Evolutionary conservation across 1,140 invertebrate genomes (phyloP).

Genomic region (Callitettix versicolor): DNA sequence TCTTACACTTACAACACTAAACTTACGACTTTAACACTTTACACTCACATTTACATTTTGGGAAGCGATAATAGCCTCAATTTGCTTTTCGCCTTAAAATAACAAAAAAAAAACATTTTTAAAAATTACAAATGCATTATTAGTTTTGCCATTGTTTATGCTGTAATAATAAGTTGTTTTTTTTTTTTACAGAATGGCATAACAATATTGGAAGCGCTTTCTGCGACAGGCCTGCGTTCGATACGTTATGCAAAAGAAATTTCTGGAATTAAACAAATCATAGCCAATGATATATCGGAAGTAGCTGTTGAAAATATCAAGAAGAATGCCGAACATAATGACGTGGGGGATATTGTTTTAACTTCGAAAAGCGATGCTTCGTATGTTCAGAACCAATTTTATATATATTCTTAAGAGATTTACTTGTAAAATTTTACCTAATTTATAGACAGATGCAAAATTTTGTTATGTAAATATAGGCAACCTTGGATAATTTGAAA

Average conservation of each 20-base stretch:
- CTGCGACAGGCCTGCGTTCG: constrained; percentile 89
- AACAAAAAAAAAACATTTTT: too few relatives aligned
- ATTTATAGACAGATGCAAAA: background rate
- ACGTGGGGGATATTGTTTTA: constrained; percentile 59
- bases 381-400: constrained; percentile 38
- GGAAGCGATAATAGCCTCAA: too few relatives aligned
- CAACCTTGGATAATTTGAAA: constrained; percentile 9
- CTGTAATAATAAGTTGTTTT: too few relatives aligned
- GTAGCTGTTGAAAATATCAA: constrained; percentile 79
- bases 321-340: constrained; percentile 70
- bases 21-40: too few relatives aligned
- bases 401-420: constrained; percentile 2
- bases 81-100: too few relatives aligned
- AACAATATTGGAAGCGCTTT: constrained; percentile 82
- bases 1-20: too few relatives aligned
- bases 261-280: constrained; percentile 62
- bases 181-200: constrained; percentile 43
- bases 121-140: too few relatives aligned
- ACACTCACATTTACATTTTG: too few relatives aligned
- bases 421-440: constrained; percentile 8
- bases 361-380: constrained; percentile 71
- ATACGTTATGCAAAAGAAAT: constrained; percentile 95
- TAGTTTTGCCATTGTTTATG: too few relatives aligned
- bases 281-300: constrained; percentile 90
- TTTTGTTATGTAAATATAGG: background rate